Evolutionary conservation across 2,797 vertebrate species (phyloP).

Genomic region (Helicolenus hilgendorfi): DNA sequence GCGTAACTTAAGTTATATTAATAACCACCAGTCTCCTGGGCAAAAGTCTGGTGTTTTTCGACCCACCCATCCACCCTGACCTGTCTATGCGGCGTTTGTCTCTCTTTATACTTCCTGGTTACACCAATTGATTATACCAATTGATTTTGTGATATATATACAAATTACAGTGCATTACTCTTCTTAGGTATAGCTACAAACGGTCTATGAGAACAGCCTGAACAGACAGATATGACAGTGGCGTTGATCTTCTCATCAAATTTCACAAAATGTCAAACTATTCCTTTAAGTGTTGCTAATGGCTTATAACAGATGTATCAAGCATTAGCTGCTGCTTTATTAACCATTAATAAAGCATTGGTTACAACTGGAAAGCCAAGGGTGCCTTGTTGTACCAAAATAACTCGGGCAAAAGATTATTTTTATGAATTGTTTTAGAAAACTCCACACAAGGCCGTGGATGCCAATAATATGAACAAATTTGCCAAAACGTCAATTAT

Average conservation of each 20-base stretch:
- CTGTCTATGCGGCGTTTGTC: too few species aligned
- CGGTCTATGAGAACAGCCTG: too few species aligned
- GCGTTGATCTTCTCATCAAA: too few species aligned
- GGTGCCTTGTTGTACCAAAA: neutral
- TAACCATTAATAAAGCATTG: neutral
- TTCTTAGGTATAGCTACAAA: too few species aligned
- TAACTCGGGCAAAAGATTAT: neutral
- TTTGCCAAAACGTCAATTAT: constrained; percentile 12
- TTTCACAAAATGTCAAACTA: neutral
- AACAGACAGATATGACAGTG: too few species aligned
- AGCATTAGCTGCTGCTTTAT: neutral
- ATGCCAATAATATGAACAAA: constrained; percentile 9
- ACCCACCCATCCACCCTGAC: too few species aligned
- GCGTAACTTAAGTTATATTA: fast-evolving
- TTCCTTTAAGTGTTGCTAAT: neutral
- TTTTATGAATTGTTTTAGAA: neutral
- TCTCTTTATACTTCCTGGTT: too few species aligned
- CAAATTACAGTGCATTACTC: too few species aligned
- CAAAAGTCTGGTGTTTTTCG: too few species aligned
- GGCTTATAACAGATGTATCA: neutral
- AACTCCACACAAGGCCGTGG: constrained; percentile 1
- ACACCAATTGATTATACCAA: too few species aligned
- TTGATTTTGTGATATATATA: too few species aligned
- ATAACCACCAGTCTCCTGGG: too few species aligned
- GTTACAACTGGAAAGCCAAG: neutral